Percentiles rank a stretch among this genome's conserved stretches.
Evolutionary conservation across 2,113 vertebrate genomes (phyloP).

Genomic region (Colistium nudipinnis): DNA sequence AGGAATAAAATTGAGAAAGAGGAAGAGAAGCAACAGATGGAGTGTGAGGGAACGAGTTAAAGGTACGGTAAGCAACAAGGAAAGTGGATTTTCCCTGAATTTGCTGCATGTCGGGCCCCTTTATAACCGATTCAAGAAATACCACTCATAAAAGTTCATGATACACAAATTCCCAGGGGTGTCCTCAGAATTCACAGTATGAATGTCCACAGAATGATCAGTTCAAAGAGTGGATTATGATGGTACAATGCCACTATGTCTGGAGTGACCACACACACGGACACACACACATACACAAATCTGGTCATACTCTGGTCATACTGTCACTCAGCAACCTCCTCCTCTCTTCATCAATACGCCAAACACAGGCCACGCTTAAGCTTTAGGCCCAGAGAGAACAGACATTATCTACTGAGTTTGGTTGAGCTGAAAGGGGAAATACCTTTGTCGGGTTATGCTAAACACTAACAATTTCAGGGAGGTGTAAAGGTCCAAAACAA

Average conservation of each 20-base stretch:
- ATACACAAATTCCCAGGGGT: background rate
- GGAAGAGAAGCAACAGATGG: constrained; percentile 16
- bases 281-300: background rate
- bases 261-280: too few relatives aligned
- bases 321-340: constrained; percentile 64
- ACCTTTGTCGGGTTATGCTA: background rate
- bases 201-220: background rate
- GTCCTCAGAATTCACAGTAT: background rate
- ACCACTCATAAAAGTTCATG: background rate
- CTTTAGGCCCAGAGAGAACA: constrained; percentile 26
- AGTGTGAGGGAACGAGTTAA: background rate
- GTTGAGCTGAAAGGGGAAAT: background rate
- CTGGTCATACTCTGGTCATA: background rate
- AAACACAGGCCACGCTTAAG: constrained; percentile 27
- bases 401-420: constrained; percentile 21
- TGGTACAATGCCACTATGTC: background rate
- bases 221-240: constrained; percentile 14
- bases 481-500: constrained; percentile 32
- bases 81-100: background rate
- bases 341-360: constrained; percentile 33
- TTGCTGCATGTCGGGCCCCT: background rate
- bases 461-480: background rate
- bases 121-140: background rate
- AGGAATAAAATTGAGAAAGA: constrained; percentile 17
- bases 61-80: constrained; percentile 1